Evolutionary conservation across 2,888 invertebrate species (phyloP).

Genomic region (Acanthococcus lagerstroemiae): DNA sequence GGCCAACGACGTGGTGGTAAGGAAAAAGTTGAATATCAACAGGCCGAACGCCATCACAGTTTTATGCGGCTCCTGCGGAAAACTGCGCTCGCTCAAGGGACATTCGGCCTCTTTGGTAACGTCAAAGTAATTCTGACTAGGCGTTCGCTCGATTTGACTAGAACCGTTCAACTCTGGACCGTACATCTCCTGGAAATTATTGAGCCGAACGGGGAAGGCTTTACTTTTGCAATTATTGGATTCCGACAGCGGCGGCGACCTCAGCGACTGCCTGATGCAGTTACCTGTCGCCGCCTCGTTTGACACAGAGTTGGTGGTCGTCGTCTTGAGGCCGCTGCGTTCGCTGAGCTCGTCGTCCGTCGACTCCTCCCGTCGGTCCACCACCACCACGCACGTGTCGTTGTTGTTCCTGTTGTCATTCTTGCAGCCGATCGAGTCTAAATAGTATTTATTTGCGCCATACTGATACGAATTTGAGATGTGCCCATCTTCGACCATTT

Average conservation of each 20-base stretch:
- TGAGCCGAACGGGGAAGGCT: no score
- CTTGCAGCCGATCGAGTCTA: constrained; percentile 1
- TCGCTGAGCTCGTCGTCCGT: neutral
- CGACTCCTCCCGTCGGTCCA: neutral
- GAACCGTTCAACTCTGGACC: constrained; percentile 12
- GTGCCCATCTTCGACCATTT: constrained; percentile 27
- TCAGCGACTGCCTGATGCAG: neutral
- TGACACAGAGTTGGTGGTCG: neutral
- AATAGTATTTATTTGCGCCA: constrained; percentile 7
- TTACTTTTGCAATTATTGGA: no score
- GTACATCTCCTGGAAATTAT: neutral
- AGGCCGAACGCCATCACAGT: constrained; percentile 58
- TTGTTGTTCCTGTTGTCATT: constrained; percentile 8
- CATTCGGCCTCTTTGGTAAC: constrained; percentile 38
- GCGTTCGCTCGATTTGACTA: constrained; percentile 14
- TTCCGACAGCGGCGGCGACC: neutral
- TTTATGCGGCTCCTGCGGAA: constrained; percentile 77
- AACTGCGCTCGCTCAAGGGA: constrained; percentile 61
- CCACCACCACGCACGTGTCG: constrained; percentile 17
- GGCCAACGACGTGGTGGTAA: constrained; percentile 63
- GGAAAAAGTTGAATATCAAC: constrained; percentile 52
- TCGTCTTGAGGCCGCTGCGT: neutral
- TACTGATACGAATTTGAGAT: constrained; percentile 18
- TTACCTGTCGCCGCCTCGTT: neutral
- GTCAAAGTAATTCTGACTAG: constrained; percentile 14